A percentile compares a stretch with the other conserved stretches of the same genome.
Conservation (phyloP, 2,113 vertebrate species). For the Centropus unirufus region DNA sequence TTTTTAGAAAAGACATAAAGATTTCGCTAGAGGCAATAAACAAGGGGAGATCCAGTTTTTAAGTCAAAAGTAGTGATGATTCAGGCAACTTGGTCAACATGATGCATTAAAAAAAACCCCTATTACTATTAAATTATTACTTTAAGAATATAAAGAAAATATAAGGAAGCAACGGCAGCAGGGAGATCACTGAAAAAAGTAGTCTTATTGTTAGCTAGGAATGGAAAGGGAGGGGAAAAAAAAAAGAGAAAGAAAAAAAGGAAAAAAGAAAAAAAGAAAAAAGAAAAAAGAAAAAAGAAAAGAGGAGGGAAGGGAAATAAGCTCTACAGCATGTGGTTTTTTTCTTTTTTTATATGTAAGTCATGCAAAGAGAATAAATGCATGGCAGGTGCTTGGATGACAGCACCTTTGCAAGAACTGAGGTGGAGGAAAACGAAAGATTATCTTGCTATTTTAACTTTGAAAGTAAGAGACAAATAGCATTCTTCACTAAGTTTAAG, state of each 20-base stretch:
- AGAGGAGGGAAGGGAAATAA: too few species aligned
- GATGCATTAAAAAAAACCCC: neutral
- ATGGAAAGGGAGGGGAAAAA: too few species aligned
- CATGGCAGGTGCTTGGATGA: fast-evolving
- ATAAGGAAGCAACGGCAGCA: neutral
- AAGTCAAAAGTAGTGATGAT: neutral
- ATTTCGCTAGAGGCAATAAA: neutral
- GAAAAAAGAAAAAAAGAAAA: too few species aligned
- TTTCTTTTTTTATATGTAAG: neutral
- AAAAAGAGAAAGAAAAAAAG: too few species aligned
- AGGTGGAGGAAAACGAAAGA: neutral
- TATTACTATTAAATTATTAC: neutral
- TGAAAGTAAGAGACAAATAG: neutral
- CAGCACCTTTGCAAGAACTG: neutral
- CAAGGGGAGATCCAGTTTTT: neutral
- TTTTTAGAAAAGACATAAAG: neutral
- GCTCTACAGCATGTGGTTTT: neutral
- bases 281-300: too few species aligned
- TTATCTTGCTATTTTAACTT: neutral
- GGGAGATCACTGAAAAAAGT: neutral
- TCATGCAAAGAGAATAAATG: neutral
- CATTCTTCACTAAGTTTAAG: neutral
- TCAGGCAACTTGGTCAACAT: neutral
- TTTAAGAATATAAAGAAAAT: neutral
- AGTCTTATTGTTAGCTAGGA: neutral